Evolutionary conservation across 2,888 invertebrate species (phyloP), one percentile per base, ranked within the genome.

Genomic region (Lysandra bellargus): DNA sequence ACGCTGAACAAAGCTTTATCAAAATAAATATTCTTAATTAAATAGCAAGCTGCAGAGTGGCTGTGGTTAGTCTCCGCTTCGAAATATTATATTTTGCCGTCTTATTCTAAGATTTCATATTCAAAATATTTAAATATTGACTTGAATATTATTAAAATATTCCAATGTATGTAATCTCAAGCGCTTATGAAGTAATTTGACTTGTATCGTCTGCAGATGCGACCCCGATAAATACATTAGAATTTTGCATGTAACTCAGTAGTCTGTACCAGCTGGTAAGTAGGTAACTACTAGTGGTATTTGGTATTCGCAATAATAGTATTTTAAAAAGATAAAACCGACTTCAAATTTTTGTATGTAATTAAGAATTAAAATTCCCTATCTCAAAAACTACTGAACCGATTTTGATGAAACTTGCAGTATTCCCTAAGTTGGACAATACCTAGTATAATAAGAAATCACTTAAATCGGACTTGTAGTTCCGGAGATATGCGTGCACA

Each of bases 141-240:
- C 30, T 64, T 23, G 30, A 12, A 64, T 30, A 23, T 75, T 44
- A 75, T 75, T 75, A 30, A 75, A 75, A 53, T 53, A 49, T 75
- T 23, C 5, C 23, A 23, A 75, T 75, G 49, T 44, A 75, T 49
- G 23, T 44, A 49, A 12, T 30, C 30, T 23, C 23, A 53, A 49
- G 23, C 7, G 9, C 3, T 40, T 44, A 74, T 12, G n/a, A 74
- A 44, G 40, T 75, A 53, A 44, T 75, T 75, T 75, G 75, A 23
- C 44, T 44, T 75, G 75, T 75, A 53, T 30, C 64, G 30, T 64
- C 30, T 64, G 30, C 30, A 53, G 53, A 75, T 75, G 75, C 49
- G 44, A 49, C 75, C 75, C 75, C 74, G 23, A 74, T 74, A 75
- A 53, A 75, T 75, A 75, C 4, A 75, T 75, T 75, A 49, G 75